A percentile compares a stretch with the other conserved stretches of the same genome.
Conservation (phyloP, 1,140 invertebrate species). For the Drosophila parabipectinata region DNA sequence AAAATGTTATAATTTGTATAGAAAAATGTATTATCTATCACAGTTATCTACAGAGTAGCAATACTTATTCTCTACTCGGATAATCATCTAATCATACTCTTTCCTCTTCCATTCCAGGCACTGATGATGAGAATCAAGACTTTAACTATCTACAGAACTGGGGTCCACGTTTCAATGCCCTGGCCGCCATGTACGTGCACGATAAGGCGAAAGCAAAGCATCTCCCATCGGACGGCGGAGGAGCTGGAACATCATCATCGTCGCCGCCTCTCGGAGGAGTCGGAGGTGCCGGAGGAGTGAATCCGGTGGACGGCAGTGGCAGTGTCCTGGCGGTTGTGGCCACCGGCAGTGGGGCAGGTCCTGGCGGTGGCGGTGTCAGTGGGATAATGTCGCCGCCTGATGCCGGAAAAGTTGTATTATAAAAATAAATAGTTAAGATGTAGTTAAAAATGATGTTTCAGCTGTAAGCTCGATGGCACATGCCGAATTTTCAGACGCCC, state of each 20-base stretch:
- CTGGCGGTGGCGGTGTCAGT: constrained; percentile 35
- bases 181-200: constrained; percentile 98
- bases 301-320: constrained; percentile 23
- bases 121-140: constrained; percentile 97
- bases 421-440: constrained; percentile 74
- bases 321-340: constrained; percentile 53
- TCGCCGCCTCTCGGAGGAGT: constrained; percentile 10
- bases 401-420: constrained; percentile 75
- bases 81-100: constrained; percentile 4
- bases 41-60: no score
- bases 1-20: no score
- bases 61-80: constrained; percentile 15
- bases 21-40: no score
- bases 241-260: constrained; percentile 36
- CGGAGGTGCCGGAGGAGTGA: constrained; percentile 2
- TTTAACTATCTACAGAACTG: constrained; percentile 98
- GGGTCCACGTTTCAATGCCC: constrained; percentile 98
- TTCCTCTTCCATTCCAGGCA: constrained; percentile 86
- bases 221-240: constrained; percentile 26
- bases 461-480: constrained; percentile 55
- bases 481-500: constrained; percentile 4
- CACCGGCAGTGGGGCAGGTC: constrained; percentile 25
- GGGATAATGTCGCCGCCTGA: constrained; percentile 25
- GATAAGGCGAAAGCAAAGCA: constrained; percentile 83
- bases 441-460: constrained; percentile 73